These are phyloP conservation scores for Epicauta chinensis DNA, from an alignment of 1,140 invertebrate genomes.

Conservation along the genomic window DNA sequence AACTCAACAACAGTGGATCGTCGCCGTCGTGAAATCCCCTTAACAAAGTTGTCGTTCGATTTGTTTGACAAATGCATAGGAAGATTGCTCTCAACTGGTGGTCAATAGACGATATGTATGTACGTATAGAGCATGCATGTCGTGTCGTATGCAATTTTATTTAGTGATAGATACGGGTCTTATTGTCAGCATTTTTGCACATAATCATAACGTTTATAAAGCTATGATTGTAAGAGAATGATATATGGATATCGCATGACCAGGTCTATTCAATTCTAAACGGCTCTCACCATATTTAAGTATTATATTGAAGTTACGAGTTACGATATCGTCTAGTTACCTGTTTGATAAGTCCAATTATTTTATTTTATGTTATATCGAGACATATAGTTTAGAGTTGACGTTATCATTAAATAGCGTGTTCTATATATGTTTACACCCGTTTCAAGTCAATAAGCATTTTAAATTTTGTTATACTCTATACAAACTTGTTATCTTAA, in stretches of 20 bases:
- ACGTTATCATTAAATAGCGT: constrained; percentile 13
- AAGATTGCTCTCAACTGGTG: no score
- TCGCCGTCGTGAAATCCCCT: no score
- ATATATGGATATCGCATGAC: constrained; percentile 7
- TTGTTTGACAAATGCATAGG: no score
- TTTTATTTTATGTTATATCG: constrained; percentile 5
- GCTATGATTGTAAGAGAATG: no score
- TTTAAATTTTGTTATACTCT: no score
- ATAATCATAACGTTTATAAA: background rate
- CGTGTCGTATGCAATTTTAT: constrained; percentile 18
- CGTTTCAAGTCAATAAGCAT: no score
- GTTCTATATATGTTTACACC: background rate
- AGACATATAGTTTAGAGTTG: constrained; percentile 10
- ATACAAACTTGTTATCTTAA: no score
- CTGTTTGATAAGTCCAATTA: constrained; percentile 16
- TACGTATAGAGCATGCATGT: constrained; percentile 1
- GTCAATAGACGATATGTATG: no score
- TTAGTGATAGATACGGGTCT: constrained; percentile 4
- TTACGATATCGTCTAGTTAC: constrained; percentile 7
- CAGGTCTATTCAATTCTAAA: constrained; percentile 6
- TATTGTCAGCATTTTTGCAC: constrained; percentile 13
- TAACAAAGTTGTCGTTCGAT: no score
- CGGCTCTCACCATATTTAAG: constrained; percentile 2
- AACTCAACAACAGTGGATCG: no score
- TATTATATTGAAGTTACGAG: constrained; percentile 16